These are phyloP conservation scores for Myzus persicae DNA, from an alignment of 1,140 invertebrate genomes.

Conservation along the genomic window DNA sequence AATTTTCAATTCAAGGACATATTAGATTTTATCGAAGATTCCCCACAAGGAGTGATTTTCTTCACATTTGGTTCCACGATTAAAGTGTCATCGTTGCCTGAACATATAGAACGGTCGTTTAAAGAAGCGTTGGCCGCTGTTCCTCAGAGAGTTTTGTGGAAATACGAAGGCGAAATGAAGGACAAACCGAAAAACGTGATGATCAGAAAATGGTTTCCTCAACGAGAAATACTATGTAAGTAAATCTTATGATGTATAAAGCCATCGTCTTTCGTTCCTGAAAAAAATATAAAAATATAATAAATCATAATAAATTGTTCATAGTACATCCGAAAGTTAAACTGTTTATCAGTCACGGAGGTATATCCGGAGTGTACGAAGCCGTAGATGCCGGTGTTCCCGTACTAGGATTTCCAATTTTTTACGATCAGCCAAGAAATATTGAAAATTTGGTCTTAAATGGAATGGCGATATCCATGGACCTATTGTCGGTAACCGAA, in stretches of 20 bases:
- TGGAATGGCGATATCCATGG: conserved; percentile 63
- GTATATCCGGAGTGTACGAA: conserved; percentile 74
- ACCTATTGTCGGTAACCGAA: conserved; percentile 63
- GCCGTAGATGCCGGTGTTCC: conserved; percentile 75
- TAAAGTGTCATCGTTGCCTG: conserved; percentile 64
- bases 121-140: conserved; percentile 66
- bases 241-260: neutral
- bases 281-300: too few relatives aligned
- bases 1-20: conserved; percentile 66
- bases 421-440: conserved; percentile 70
- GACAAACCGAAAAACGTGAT: conserved; percentile 67
- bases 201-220: conserved; percentile 65
- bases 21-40: conserved; percentile 69
- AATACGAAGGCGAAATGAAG: conserved; percentile 67
- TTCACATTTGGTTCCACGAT: conserved; percentile 71
- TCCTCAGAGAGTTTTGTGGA: conserved; percentile 69
- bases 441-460: conserved; percentile 61
- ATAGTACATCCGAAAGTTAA: conserved; percentile 73
- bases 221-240: conserved; percentile 64
- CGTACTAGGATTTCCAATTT: conserved; percentile 74
- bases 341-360: conserved; percentile 76
- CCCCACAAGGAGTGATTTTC: conserved; percentile 69
- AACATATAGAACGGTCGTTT: conserved; percentile 64
- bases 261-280: too few relatives aligned
- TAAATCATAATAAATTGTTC: conserved; percentile 17